A percentile compares a stretch with the other conserved stretches of the same genome.
Conservation (phyloP, 2,113 vertebrate species). For the Martes martes region DNA sequence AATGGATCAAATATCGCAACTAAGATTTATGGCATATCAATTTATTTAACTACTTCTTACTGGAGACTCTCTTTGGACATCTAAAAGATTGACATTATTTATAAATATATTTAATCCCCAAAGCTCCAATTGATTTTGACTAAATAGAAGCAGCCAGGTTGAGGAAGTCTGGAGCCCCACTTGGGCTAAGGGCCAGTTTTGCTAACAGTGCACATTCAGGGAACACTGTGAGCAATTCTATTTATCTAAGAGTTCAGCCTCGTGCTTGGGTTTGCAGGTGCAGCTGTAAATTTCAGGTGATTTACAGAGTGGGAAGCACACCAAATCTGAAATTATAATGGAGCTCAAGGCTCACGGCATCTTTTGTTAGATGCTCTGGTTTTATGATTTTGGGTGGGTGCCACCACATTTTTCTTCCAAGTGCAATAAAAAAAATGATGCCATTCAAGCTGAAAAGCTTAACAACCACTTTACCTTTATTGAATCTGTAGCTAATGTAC, state of each 20-base stretch:
- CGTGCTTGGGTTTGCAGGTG: conserved; percentile 63
- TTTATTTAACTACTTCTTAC: neutral
- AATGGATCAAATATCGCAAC: neutral
- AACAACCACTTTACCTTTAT: conserved; percentile 72
- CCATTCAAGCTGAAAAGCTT: conserved; percentile 70
- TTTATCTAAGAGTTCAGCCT: conserved; percentile 65
- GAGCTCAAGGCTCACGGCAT: conserved; percentile 59
- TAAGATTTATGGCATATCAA: neutral
- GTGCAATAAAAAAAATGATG: conserved; percentile 64
- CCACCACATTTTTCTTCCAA: conserved; percentile 68
- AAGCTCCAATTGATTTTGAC: conserved; percentile 5
- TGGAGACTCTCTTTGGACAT: neutral
- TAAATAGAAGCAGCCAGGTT: neutral
- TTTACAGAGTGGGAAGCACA: conserved; percentile 67
- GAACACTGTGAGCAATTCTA: conserved; percentile 51
- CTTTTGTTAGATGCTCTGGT: conserved; percentile 67
- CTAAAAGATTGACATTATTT: conserved; percentile 33
- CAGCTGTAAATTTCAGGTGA: conserved; percentile 73
- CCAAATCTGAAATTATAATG: conserved; percentile 73
- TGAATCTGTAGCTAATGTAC: conserved; percentile 62
- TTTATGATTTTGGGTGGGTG: conserved; percentile 68
- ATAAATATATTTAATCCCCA: conserved; percentile 31
- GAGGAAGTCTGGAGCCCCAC: neutral
- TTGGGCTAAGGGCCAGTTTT: conserved; percentile 43
- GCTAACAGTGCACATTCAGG: conserved; percentile 53